Evolutionary conservation across 1,140 invertebrate genomes (phyloP).

Genomic region (Drosophila repletoides): DNA sequence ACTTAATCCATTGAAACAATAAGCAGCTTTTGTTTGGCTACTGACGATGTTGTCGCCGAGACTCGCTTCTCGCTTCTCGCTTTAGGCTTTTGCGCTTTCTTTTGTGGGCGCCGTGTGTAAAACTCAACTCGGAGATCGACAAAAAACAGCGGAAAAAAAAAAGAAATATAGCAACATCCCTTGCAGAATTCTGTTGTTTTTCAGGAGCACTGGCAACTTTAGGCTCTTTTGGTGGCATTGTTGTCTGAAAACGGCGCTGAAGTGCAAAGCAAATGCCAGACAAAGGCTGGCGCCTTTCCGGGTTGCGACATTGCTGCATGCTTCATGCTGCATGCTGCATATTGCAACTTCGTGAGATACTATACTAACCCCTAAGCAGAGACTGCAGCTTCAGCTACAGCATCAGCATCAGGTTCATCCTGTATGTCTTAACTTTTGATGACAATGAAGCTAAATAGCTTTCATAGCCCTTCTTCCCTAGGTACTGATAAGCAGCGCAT

Average conservation of each 20-base stretch:
- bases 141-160: background rate
- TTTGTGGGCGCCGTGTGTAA: background rate
- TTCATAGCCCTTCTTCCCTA: constrained; percentile 24
- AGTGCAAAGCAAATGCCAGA: constrained; percentile 25
- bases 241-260: constrained; percentile 22
- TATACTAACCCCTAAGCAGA: constrained; percentile 23
- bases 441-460: constrained; percentile 41
- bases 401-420: constrained; percentile 3
- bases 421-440: constrained; percentile 20
- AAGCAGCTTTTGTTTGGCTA: constrained; percentile 44
- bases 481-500: constrained; percentile 33
- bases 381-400: background rate
- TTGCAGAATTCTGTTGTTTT: constrained; percentile 25
- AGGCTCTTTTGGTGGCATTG: too few relatives aligned
- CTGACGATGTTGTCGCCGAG: constrained; percentile 1
- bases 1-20: constrained; percentile 54
- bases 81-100: constrained; percentile 17
- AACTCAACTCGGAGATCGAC: constrained; percentile 10
- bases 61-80: constrained; percentile 14
- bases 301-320: constrained; percentile 34
- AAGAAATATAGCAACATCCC: constrained; percentile 7
- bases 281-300: background rate
- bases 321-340: background rate
- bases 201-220: constrained; percentile 1
- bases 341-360: constrained; percentile 28